Conservation (phyloP, 2,113 vertebrate genomes). For the Bostrychus sinensis region DNA sequence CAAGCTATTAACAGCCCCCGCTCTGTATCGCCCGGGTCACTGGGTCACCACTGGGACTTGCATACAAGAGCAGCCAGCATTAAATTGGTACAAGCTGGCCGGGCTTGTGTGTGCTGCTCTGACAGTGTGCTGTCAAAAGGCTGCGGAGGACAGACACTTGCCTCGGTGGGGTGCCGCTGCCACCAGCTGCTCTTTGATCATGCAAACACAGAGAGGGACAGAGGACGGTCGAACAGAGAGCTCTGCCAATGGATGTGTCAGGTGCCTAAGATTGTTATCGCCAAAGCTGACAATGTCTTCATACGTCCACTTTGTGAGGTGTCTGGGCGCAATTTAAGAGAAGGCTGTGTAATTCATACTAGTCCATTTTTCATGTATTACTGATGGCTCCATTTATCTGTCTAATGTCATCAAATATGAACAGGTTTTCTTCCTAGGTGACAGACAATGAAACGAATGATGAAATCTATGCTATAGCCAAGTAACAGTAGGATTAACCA, state of each 20-base stretch:
- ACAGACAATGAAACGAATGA: not conserved
- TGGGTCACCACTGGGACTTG: constrained; percentile 48
- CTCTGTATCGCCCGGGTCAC: constrained; percentile 42
- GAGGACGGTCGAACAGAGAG: constrained; percentile 19
- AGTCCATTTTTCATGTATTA: constrained; percentile 1
- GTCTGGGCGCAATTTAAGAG: constrained; percentile 22
- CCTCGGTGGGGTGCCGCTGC: constrained; percentile 43
- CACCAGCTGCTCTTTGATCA: constrained; percentile 66
- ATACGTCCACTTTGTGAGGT: constrained; percentile 42
- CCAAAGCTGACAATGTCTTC: constrained; percentile 42
- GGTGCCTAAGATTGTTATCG: constrained; percentile 52
- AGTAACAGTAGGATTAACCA: too few species aligned
- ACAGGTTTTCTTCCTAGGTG: constrained; percentile 8
- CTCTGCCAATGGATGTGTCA: constrained; percentile 42
- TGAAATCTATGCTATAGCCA: not conserved
- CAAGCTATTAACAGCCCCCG: constrained; percentile 48
- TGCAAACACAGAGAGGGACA: constrained; percentile 39
- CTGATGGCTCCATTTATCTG: constrained; percentile 14
- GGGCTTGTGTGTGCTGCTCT: constrained; percentile 20
- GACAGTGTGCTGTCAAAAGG: constrained; percentile 53
- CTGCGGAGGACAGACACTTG: constrained; percentile 35
- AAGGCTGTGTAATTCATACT: constrained; percentile 35
- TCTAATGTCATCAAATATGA: not conserved
- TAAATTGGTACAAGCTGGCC: constrained; percentile 65
- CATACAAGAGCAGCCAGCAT: constrained; percentile 53